Percentiles rank a stretch among this genome's conserved stretches.
Evolutionary conservation across 1,140 invertebrate species (phyloP).

Genomic region (Stratiolaelaps scimitus): DNA sequence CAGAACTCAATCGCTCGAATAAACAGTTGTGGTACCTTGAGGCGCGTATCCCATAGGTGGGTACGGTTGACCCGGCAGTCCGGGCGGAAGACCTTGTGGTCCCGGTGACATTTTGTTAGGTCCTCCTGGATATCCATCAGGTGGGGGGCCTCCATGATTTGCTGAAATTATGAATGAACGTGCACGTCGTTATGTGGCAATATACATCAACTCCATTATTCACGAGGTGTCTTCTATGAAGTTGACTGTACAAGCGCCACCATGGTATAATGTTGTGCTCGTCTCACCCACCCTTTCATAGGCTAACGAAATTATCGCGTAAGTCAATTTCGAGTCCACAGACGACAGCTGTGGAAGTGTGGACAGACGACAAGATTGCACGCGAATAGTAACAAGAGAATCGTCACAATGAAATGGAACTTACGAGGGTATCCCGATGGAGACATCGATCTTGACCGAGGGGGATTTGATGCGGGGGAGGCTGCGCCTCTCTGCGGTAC

Average conservation of each 20-base stretch:
- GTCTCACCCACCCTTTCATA: too few relatives aligned
- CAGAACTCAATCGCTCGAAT: not conserved
- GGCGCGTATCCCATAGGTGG: slow-evolving; percentile 18
- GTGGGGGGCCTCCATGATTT: slow-evolving; percentile 17
- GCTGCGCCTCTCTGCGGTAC: not conserved
- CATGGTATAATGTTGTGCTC: too few relatives aligned
- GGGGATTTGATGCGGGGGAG: slow-evolving; percentile 14
- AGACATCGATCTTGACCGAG: slow-evolving; percentile 25
- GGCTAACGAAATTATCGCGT: too few relatives aligned
- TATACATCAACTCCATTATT: not conserved
- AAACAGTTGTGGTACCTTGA: slow-evolving; percentile 7
- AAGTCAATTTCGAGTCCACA: too few relatives aligned
- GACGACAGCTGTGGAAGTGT: too few relatives aligned
- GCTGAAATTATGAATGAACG: not conserved
- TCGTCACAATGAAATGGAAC: not conserved
- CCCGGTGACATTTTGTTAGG: slow-evolving; percentile 27
- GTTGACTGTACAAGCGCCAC: too few relatives aligned
- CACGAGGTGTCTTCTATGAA: too few relatives aligned
- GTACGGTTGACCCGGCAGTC: not conserved
- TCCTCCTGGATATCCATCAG: slow-evolving; percentile 20
- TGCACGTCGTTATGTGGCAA: not conserved
- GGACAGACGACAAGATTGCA: too few relatives aligned
- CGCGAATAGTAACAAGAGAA: too few relatives aligned
- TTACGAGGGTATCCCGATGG: slow-evolving; percentile 12
- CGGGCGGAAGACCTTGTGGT: slow-evolving; percentile 13